A percentile compares a stretch with the other conserved stretches of the same genome.
Conservation (phyloP, 2,797 vertebrate genomes). For the Enteromius fasciolatus region DNA sequence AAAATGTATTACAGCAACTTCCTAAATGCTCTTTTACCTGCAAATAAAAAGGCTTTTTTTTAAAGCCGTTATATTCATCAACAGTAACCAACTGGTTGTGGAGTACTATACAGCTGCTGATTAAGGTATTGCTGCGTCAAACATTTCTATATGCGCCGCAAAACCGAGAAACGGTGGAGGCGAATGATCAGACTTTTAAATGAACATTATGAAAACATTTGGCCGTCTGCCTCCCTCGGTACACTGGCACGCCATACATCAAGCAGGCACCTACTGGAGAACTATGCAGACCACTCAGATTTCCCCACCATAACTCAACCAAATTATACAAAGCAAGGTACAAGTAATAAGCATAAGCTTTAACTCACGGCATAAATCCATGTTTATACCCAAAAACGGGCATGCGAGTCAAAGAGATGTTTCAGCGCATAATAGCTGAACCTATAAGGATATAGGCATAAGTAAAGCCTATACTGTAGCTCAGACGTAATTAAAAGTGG, state of each 20-base stretch:
- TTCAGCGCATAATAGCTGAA: slow-evolving; percentile 9
- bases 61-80: neutral
- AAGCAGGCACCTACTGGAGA: slow-evolving; percentile 44
- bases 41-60: slow-evolving; percentile 12
- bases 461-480: neutral
- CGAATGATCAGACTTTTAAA: slow-evolving; percentile 54
- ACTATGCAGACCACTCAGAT: slow-evolving; percentile 41
- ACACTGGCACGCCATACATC: slow-evolving; percentile 55
- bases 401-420: slow-evolving; percentile 37
- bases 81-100: slow-evolving; percentile 11
- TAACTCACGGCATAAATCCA: slow-evolving; percentile 48
- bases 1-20: slow-evolving; percentile 8
- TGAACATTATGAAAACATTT: slow-evolving; percentile 56
- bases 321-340: slow-evolving; percentile 53
- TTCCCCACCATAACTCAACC: slow-evolving; percentile 50
- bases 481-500: slow-evolving; percentile 14
- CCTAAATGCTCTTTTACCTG: slow-evolving; percentile 19
- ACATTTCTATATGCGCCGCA: slow-evolving; percentile 35
- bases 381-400: slow-evolving; percentile 56
- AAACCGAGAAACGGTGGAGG: slow-evolving; percentile 28
- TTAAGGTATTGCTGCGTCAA: neutral
- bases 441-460: slow-evolving; percentile 23
- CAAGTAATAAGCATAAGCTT: slow-evolving; percentile 46
- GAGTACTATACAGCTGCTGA: slow-evolving; percentile 4
- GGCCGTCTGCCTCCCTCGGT: slow-evolving; percentile 33